phyloP scores from a whole-genome alignment of 2,113 vertebrate genomes.

The Tachuris rubrigastra region DNA sequence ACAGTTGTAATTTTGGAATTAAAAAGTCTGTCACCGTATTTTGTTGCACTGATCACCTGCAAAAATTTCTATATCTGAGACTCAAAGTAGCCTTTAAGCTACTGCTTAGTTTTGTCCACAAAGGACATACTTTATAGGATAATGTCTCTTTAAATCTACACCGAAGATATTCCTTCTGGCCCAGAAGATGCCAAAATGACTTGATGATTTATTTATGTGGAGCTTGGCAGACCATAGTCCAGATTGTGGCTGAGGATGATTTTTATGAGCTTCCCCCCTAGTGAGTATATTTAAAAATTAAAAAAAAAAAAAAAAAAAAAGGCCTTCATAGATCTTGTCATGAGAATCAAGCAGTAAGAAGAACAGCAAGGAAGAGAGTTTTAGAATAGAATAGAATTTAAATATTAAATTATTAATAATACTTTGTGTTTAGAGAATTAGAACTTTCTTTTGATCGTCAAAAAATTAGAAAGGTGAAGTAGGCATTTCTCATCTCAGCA shows the following conservation, averaged over 20 bases:
- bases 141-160: constrained; percentile 76
- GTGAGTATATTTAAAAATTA: constrained; percentile 73
- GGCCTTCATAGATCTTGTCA: constrained; percentile 52
- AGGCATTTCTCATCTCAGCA: not conserved
- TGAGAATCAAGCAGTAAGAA: constrained; percentile 26
- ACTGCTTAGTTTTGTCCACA: not conserved
- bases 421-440: constrained; percentile 21
- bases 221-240: constrained; percentile 78
- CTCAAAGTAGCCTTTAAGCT: not conserved
- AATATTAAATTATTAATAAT: constrained; percentile 42
- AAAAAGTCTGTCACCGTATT: not conserved
- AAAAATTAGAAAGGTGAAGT: not conserved
- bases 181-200: constrained; percentile 78
- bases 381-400: not conserved
- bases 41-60: not conserved
- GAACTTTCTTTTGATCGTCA: constrained; percentile 47
- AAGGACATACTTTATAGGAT: constrained; percentile 39
- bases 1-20: not conserved
- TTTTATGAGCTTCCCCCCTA: constrained; percentile 76
- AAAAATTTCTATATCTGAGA: not conserved
- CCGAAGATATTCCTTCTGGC: constrained; percentile 70
- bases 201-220: constrained; percentile 79
- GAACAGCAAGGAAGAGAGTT: not conserved
- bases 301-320: constrained; percentile 13
- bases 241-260: constrained; percentile 77